Conservation (phyloP, 2,797 vertebrate genomes). For the Pipistrellus nathusii region DNA sequence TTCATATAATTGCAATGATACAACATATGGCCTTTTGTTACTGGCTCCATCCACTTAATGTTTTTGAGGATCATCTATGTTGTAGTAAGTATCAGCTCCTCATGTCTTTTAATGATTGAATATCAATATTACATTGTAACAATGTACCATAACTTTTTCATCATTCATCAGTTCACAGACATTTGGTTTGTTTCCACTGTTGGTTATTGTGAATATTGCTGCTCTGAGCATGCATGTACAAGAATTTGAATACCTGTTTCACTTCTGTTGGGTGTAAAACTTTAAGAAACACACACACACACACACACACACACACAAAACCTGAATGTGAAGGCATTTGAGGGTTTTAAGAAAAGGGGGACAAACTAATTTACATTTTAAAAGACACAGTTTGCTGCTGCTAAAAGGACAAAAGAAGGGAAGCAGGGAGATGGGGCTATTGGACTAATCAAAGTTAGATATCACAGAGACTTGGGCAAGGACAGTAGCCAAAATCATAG, state of each 20-base stretch:
- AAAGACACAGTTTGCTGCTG: neutral
- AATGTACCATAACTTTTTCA: neutral
- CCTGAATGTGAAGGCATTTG: neutral
- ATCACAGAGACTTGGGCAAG: neutral
- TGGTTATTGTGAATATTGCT: neutral
- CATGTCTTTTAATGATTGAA: neutral
- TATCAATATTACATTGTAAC: neutral
- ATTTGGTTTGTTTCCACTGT: neutral
- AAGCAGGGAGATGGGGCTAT: neutral
- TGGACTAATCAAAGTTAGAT: neutral
- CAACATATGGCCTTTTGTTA: neutral
- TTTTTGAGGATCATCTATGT: neutral
- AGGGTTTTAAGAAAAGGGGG: slow-evolving; percentile 12
- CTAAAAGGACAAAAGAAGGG: neutral
- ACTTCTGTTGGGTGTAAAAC: neutral
- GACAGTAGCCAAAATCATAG: accelerated
- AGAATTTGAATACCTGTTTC: neutral
- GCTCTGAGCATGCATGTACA: neutral
- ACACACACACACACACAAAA: too few relatives aligned
- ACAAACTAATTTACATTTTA: neutral
- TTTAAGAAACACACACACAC: too few relatives aligned
- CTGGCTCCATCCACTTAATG: neutral
- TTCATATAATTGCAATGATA: neutral
- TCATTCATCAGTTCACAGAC: neutral
- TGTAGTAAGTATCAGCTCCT: neutral